Percentiles rank a stretch among this genome's conserved stretches.
phyloP scores from a whole-genome alignment of 23 tunicate species.

The Ascidia mentula region DNA sequence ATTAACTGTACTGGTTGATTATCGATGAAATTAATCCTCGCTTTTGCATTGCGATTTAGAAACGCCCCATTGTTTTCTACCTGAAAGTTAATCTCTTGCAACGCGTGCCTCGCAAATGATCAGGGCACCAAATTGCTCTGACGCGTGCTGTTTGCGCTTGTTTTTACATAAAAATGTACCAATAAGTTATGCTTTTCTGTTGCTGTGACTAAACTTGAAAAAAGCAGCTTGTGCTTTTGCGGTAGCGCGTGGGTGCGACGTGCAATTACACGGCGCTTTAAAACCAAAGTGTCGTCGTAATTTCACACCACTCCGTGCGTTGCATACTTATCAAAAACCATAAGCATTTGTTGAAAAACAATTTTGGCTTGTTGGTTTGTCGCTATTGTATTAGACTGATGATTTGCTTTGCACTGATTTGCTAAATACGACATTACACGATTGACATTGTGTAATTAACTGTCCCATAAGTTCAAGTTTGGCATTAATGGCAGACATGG shows the following conservation, averaged over 20 bases:
- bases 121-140: background rate
- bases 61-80: background rate
- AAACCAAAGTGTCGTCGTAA: background rate
- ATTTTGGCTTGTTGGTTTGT: background rate
- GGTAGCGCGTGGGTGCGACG: background rate
- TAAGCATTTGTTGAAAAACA: background rate
- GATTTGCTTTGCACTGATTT: no score
- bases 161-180: background rate
- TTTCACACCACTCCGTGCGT: background rate
- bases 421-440: no score
- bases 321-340: background rate
- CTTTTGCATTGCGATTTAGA: background rate
- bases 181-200: background rate
- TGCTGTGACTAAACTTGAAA: background rate
- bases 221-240: background rate
- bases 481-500: no score
- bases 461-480: no score
- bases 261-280: background rate
- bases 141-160: constrained; percentile 11
- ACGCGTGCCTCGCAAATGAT: background rate
- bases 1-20: constrained; percentile 14
- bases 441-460: no score
- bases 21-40: constrained; percentile 24
- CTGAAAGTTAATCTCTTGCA: background rate
- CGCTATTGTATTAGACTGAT: background rate